Evolutionary conservation across 2,797 vertebrate species (phyloP), one percentile per base, ranked within the genome.

Genomic region (Gambelia wislizenii): DNA sequence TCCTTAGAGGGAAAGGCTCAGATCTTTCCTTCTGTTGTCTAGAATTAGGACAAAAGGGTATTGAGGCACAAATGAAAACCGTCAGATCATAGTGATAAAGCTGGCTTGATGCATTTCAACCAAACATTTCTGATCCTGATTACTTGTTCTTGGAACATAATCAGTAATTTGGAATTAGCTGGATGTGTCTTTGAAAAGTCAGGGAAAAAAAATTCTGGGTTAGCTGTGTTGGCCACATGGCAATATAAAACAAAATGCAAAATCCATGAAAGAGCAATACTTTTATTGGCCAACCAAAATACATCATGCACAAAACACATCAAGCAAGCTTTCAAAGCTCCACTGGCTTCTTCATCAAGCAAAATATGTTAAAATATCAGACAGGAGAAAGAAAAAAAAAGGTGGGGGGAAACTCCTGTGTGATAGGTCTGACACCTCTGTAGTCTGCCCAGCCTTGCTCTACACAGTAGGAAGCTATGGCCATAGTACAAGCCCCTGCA

Each of bases 11-110:
- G n/a, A 83, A 61, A 44, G 89, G 74, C 33, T 81, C 81, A 47
- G 77, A 89, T n/a, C 86, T 87, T 92, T 42, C 76, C 70, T 77
- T 84, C 74, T 89, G 74, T 39, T 78, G 14, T 78, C 36, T 6
- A 33, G 25, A 27, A 2, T 61, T 42, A 39, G 16, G 64, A 22
- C 39, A 72, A 72, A 85, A 8, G 36, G 12, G 42, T 44, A 30
- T 18, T 84, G 14, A 7, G 54, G 39, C 7, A 42, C 36, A 42
- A 86, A 86, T 49, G 27, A 12, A 52, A 64, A 33, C 42, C 4
- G 12, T 22, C 18, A 39, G 27, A 42, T 10, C 27, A 47, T 13
- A 18, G 4, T 44, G 47, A 39, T 59, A 27, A 18, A 84, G 30
- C 9, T 42, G 7, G 13, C 81, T n/a, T 69, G 36, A 16, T 59